Evolutionary conservation across 1,140 invertebrate genomes (phyloP).

Genomic region (Brachionus rotundiformis): DNA sequence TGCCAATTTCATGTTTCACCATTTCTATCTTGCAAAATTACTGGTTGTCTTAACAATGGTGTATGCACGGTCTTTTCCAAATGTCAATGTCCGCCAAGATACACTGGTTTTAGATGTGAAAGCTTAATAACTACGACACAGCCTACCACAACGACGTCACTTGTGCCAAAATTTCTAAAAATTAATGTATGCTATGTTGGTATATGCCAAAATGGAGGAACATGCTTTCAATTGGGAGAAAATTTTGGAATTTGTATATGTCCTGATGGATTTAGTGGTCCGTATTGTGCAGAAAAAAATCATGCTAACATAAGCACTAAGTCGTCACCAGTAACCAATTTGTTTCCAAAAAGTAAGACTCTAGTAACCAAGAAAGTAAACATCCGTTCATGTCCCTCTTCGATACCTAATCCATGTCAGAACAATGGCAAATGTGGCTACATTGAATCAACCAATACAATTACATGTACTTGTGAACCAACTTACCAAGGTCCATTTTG

Average conservation of each 20-base stretch:
- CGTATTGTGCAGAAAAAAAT: slow-evolving; percentile 41
- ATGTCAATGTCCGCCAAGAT: slow-evolving; percentile 27
- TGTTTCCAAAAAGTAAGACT: background rate
- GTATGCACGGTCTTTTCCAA: slow-evolving; percentile 5
- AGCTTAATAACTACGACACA: background rate
- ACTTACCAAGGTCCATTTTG: slow-evolving; percentile 60
- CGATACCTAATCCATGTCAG: slow-evolving; percentile 44
- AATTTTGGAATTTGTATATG: slow-evolving; percentile 37
- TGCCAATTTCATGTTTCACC: background rate
- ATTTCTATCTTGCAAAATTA: slow-evolving; percentile 49
- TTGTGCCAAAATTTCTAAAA: background rate
- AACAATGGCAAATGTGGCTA: slow-evolving; percentile 37
- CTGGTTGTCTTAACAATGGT: slow-evolving; percentile 34
- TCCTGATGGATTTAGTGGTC: background rate
- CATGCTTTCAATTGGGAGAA: background rate
- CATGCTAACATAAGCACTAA: background rate
- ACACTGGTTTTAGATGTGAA: slow-evolving; percentile 38
- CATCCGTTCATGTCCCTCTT: slow-evolving; percentile 2
- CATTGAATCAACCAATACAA: slow-evolving; percentile 40
- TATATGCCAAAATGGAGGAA: slow-evolving; percentile 42
- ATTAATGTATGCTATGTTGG: slow-evolving; percentile 42
- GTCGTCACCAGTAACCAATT: background rate
- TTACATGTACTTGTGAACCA: slow-evolving; percentile 73
- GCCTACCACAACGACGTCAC: background rate
- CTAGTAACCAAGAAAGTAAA: background rate